These are phyloP conservation scores for Chascanopsetta lugubris DNA, from an alignment of 2,113 vertebrate species.

Conservation along the genomic window DNA sequence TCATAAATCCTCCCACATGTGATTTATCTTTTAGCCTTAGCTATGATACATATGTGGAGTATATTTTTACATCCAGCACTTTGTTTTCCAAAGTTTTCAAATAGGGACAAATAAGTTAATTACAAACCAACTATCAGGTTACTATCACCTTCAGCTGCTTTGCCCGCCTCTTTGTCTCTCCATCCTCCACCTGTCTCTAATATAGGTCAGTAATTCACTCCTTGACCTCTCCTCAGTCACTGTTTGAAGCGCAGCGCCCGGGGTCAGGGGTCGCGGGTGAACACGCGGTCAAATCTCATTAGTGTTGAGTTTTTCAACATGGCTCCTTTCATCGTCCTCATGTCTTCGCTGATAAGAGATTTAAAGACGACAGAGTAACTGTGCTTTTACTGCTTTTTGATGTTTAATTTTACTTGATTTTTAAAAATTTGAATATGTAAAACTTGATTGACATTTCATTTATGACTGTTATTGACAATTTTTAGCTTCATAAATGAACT, in stretches of 20 bases:
- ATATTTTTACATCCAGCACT: conserved; percentile 25
- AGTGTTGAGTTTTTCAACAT: conserved; percentile 32
- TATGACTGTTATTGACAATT: too few relatives aligned
- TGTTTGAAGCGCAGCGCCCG: conserved; percentile 22
- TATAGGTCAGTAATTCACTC: conserved; percentile 64
- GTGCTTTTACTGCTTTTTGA: neutral
- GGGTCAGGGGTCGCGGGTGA: conserved; percentile 17
- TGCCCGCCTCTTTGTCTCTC: neutral
- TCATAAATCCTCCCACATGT: conserved; percentile 48
- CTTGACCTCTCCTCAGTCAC: conserved; percentile 44
- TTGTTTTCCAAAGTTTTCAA: conserved; percentile 39
- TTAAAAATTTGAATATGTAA: too few relatives aligned
- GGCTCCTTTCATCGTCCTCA: conserved; percentile 19
- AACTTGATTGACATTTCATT: neutral
- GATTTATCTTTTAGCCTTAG: conserved; percentile 49
- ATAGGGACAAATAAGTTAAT: conserved; percentile 23
- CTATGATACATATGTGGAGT: conserved; percentile 1
- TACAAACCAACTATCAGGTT: conserved; percentile 3
- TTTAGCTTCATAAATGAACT: neutral
- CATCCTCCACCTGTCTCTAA: conserved; percentile 13
- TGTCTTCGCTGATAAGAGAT: neutral
- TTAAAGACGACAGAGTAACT: neutral
- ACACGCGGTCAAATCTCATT: conserved; percentile 43
- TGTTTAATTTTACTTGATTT: too few relatives aligned
- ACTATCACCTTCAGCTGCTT: neutral